These are phyloP conservation scores for Sitophilus oryzae DNA, from an alignment of 1,140 invertebrate genomes.

Conservation along the genomic window DNA sequence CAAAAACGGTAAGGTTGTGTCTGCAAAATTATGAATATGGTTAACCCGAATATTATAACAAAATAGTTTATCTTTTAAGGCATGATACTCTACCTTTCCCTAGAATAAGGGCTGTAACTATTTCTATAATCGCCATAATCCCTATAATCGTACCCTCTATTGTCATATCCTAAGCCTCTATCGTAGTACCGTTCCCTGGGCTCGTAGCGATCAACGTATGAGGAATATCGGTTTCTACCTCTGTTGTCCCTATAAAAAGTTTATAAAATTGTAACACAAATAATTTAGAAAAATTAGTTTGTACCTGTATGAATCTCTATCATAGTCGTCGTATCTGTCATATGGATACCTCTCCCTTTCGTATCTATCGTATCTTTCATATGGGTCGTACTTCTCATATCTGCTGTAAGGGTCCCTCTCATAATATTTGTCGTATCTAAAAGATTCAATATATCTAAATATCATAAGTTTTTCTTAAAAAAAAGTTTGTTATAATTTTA, in stretches of 20 bases:
- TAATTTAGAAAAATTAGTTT: neutral
- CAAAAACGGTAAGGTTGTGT: too few relatives aligned
- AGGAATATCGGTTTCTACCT: constrained; percentile 10
- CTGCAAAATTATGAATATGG: too few relatives aligned
- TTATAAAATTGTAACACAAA: neutral
- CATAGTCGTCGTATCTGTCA: constrained; percentile 12
- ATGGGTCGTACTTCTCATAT: constrained; percentile 12
- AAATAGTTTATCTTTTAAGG: neutral
- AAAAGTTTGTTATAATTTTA: too few relatives aligned
- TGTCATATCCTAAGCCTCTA: constrained; percentile 35
- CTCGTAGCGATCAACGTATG: constrained; percentile 12
- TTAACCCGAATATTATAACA: too few relatives aligned
- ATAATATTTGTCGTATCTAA: neutral
- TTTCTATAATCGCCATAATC: constrained; percentile 14
- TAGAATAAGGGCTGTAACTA: constrained; percentile 30
- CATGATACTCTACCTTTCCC: constrained; percentile 31
- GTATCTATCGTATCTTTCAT: constrained; percentile 13
- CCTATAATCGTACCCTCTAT: constrained; percentile 36
- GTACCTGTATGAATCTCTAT: constrained; percentile 14
- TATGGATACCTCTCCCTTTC: constrained; percentile 13
- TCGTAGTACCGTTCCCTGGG: constrained; percentile 18
- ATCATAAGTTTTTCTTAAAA: too few relatives aligned
- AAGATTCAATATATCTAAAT: too few relatives aligned
- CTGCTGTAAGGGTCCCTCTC: constrained; percentile 12
- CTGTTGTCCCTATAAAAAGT: constrained; percentile 8